Percentiles rank a stretch among this genome's conserved stretches.
phyloP scores from a whole-genome alignment of 92 coral and sea anemone genomes.

The Palythoa heliodiscus region DNA sequence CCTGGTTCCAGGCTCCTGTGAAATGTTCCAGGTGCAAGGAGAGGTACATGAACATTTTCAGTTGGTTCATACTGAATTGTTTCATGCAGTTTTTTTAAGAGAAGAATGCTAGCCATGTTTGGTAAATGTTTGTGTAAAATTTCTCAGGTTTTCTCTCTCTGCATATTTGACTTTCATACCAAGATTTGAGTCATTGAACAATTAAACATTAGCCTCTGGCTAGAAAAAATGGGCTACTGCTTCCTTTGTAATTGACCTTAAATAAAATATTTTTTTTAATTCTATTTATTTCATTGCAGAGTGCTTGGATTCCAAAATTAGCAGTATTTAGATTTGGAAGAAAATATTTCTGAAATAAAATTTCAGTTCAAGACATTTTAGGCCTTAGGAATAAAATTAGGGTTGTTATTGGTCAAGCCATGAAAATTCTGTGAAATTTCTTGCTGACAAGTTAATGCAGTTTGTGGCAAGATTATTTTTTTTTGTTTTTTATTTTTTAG shows the following conservation, averaged over 20 bases:
- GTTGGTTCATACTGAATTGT: background rate
- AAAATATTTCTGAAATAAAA: background rate
- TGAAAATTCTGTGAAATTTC: background rate
- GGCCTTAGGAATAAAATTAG: background rate
- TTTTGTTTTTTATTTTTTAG: no score
- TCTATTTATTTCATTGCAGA: background rate
- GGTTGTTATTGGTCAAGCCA: constrained; percentile 7
- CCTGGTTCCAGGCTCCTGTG: constrained; percentile 17
- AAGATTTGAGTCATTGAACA: no score
- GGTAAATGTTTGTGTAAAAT: background rate
- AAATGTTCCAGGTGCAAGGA: background rate
- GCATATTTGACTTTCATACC: no score
- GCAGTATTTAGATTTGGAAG: background rate
- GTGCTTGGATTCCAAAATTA: background rate
- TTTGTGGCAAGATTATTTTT: no score
- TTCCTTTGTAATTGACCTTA: no score
- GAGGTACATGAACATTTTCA: constrained; percentile 1
- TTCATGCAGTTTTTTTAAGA: constrained; percentile 12
- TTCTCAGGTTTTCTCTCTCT: no score
- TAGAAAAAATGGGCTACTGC: no score
- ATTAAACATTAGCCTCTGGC: no score
- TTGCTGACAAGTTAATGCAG: background rate
- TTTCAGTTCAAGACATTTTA: background rate
- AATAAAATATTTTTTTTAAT: no score
- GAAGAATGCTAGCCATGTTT: background rate